Conservation (phyloP, 1,140 invertebrate genomes). For the Steinernema khuongi region DNA sequence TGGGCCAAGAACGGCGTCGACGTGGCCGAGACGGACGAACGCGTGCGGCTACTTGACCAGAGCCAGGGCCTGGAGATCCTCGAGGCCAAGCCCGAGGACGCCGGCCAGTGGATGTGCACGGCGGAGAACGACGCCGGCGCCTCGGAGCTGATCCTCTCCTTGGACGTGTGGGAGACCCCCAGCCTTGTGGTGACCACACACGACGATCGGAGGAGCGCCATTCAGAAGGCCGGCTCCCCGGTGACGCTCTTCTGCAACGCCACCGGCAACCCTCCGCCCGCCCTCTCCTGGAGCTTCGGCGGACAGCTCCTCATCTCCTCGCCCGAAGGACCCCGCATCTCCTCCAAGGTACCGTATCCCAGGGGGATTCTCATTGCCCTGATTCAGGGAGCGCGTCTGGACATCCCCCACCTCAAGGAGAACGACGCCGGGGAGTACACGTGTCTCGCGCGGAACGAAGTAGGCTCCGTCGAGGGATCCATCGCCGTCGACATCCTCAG, state of each 20-base stretch:
- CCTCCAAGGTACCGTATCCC: constrained; percentile 31
- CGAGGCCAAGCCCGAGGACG: constrained; percentile 33
- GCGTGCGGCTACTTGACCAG: constrained; percentile 44
- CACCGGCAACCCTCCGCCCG: constrained; percentile 45
- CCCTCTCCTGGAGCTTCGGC: constrained; percentile 33
- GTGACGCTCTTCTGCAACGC: constrained; percentile 49
- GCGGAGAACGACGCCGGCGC: constrained; percentile 55
- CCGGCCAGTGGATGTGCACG: constrained; percentile 50
- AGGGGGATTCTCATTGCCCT: constrained; percentile 18
- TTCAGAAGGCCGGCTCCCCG: constrained; percentile 43
- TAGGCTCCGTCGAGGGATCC: constrained; percentile 41
- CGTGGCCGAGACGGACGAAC: constrained; percentile 21
- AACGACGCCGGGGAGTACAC: constrained; percentile 47
- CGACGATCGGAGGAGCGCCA: constrained; percentile 21
- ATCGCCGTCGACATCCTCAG: constrained; percentile 50
- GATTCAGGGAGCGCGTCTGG: constrained; percentile 44
- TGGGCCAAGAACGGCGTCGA: constrained; percentile 64
- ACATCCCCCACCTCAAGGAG: constrained; percentile 44
- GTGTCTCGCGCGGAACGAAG: constrained; percentile 49
- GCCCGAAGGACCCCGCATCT: constrained; percentile 41
- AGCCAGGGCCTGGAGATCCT: constrained; percentile 49
- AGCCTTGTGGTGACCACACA: neutral
- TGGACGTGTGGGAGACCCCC: constrained; percentile 48
- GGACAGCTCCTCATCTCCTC: constrained; percentile 43
- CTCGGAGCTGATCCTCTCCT: constrained; percentile 36